Base-by-base conservation (phyloP, 2,113 vertebrate species). In the Corythoichthys haematopterus region DNA sequence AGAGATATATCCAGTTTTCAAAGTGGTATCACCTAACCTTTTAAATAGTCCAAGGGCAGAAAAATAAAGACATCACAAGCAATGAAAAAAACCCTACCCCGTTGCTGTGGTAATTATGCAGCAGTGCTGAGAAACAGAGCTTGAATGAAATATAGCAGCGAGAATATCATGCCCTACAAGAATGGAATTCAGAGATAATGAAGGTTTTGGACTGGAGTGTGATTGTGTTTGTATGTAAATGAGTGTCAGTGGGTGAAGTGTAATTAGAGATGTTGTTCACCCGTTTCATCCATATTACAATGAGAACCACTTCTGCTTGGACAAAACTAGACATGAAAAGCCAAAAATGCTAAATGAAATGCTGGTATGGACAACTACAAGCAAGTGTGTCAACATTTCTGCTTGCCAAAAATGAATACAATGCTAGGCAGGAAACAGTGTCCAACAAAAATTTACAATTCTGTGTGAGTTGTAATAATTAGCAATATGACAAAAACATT, bases 161-260 rank as follows among this genome's bases (percentile, higher is more conserved):
- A 78, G 72, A 80, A 84, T 68, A 80, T 72, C 74, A 71, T 74
- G 72, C 75, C 68, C 79, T 57, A 74, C 83, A 83, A 62, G 71
- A 79, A 77, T 75, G 59, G 61, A 79, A 85, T 71, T 66, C 72
- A 20, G 75, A 69, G 64, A 81, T 83, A 79, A 85, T 87, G 82
- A 79, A 78, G 84, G 80, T 76, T 81, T 57, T 78, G 80, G 72
- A 81, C 78, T 75, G 72, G 78, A 82, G 76, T 72, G 71, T 57
- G 74, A 83, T 87, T 87, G 78, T 85, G 79, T 87, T 87, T 88
- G 75, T 87, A 85, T 88, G 85, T 84, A 81, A 88, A 88, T 88
- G 69, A 78, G 75, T 81, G 84, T 87, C 81, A 87, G 74, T 79
- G 84, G 79, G 87, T 86, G 81, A 84, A 82, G 79, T 79, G 80